These are phyloP conservation scores for Podargus strigoides DNA, from an alignment of 2,797 vertebrate genomes.

Conservation along the genomic window DNA sequence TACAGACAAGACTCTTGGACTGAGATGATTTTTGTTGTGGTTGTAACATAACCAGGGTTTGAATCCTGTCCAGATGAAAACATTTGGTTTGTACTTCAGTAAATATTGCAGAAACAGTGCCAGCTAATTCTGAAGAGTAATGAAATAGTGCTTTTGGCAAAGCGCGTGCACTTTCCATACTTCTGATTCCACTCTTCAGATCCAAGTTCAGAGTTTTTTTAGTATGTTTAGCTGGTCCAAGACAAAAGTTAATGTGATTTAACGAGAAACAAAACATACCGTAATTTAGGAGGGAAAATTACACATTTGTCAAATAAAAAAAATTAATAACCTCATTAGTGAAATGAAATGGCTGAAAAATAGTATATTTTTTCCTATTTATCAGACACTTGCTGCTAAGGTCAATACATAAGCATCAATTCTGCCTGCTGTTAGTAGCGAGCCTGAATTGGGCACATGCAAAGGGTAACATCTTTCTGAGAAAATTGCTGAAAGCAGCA, in stretches of 20 bases:
- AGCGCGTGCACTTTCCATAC: constrained; percentile 50
- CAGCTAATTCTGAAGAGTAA: constrained; percentile 77
- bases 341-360: constrained; percentile 11
- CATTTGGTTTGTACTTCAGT: constrained; percentile 77
- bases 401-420: neutral
- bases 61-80: constrained; percentile 79
- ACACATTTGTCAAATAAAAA: neutral
- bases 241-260: constrained; percentile 60
- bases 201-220: constrained; percentile 59
- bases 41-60: constrained; percentile 73
- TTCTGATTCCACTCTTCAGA: constrained; percentile 60
- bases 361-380: neutral
- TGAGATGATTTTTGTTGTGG: constrained; percentile 73
- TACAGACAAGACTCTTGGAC: constrained; percentile 70
- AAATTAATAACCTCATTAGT: constrained; percentile 15
- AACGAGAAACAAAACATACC: constrained; percentile 36
- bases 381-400: constrained; percentile 12
- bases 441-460: neutral
- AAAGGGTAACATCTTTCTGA: neutral
- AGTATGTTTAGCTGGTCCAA: constrained; percentile 58
- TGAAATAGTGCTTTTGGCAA: constrained; percentile 76
- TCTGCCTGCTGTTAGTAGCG: neutral
- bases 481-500: neutral
- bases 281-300: neutral
- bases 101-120: constrained; percentile 74